These are phyloP conservation scores for Morpho deidamia DNA, from an alignment of 2,888 invertebrate species.

Conservation along the genomic window DNA sequence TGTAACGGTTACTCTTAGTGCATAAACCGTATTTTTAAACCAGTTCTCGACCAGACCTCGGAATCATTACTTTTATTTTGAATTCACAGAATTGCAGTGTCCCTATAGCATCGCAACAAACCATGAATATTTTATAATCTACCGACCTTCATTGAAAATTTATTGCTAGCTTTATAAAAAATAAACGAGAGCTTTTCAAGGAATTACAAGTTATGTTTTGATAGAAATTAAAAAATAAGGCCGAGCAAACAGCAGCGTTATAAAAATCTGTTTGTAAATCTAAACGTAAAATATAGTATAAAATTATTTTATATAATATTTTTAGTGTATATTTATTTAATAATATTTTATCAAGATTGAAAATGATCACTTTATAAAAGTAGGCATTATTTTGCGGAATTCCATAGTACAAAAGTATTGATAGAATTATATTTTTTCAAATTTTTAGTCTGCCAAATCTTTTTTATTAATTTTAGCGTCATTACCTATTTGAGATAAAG, in stretches of 20 bases:
- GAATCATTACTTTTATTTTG: slow-evolving; percentile 15
- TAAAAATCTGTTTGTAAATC: background rate
- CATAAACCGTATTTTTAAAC: slow-evolving; percentile 13
- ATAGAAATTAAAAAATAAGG: background rate
- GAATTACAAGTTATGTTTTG: slow-evolving; percentile 4
- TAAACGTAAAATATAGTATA: background rate
- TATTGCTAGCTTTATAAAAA: slow-evolving; percentile 16
- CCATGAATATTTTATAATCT: slow-evolving; percentile 15
- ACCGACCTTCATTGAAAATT: slow-evolving; percentile 12
- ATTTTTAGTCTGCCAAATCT: no score
- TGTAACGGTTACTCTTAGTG: slow-evolving; percentile 8
- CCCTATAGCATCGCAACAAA: slow-evolving; percentile 6
- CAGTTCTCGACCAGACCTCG: slow-evolving; percentile 10
- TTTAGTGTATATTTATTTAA: no score
- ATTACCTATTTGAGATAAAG: no score
- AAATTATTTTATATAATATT: no score
- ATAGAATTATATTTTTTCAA: no score
- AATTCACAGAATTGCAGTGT: slow-evolving; percentile 15
- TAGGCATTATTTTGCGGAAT: no score
- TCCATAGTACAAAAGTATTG: no score
- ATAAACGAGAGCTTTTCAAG: background rate
- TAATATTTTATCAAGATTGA: no score
- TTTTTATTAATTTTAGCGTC: no score
- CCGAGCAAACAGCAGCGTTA: background rate
- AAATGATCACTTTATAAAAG: no score